Conservation (phyloP, 2,113 vertebrate species). For the Bambusicola thoracicus region DNA sequence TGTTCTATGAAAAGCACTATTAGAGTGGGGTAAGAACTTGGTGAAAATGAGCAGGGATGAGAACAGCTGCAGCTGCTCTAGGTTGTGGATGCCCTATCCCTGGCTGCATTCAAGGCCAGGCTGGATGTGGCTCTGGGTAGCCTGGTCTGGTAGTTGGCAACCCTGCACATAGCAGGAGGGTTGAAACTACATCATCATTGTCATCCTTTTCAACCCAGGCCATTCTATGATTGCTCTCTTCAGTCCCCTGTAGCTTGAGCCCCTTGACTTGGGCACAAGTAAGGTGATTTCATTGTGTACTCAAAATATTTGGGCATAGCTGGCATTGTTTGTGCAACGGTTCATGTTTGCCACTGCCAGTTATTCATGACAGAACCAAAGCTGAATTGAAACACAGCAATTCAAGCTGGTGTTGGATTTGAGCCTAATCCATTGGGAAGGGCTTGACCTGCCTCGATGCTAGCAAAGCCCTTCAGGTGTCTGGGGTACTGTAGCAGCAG, state of each 20-base stretch:
- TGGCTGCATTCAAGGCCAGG: too few relatives aligned
- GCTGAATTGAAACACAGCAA: neutral
- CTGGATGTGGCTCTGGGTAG: too few relatives aligned
- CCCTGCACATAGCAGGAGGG: too few relatives aligned
- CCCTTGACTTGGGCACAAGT: neutral
- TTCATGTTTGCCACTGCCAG: neutral
- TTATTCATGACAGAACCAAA: neutral
- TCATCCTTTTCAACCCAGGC: too few relatives aligned
- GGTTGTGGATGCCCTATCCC: too few relatives aligned
- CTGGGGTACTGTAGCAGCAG: neutral
- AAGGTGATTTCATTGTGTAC: rapidly evolving
- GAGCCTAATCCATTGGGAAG: neutral
- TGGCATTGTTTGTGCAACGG: neutral
- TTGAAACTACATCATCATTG: too few relatives aligned
- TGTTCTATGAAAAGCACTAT: neutral
- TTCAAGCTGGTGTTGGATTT: neutral
- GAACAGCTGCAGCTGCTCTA: too few relatives aligned
- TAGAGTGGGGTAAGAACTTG: neutral
- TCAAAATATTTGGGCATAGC: neutral
- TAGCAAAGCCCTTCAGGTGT: neutral
- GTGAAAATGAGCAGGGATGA: neutral
- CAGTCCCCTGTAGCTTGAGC: neutral
- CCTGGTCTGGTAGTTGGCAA: too few relatives aligned
- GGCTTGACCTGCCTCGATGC: neutral
- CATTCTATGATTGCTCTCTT: neutral